Conservation (phyloP, 2,888 invertebrate species). For the Pycnomerus fuliginosus region DNA sequence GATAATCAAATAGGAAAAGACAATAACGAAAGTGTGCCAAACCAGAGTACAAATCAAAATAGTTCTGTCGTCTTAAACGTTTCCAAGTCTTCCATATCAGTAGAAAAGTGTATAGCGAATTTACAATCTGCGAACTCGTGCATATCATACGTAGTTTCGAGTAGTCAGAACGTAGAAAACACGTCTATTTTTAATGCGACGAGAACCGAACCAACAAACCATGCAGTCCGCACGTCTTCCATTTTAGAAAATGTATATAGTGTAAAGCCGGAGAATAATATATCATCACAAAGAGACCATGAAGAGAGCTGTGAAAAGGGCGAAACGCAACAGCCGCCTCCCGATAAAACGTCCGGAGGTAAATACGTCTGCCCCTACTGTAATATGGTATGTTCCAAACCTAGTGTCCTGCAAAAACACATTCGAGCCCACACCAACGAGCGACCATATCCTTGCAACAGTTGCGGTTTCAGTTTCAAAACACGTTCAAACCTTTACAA, state of each 20-base stretch:
- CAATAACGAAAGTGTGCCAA: conserved; percentile 46
- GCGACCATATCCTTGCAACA: conserved; percentile 84
- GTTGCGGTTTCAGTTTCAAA: conserved; percentile 91
- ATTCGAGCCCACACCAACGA: conserved; percentile 92
- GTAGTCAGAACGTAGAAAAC: conserved; percentile 33
- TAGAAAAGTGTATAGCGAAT: conserved; percentile 37
- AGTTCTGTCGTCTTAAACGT: conserved; percentile 25
- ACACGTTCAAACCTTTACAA: conserved; percentile 92
- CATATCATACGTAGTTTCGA: conserved; percentile 49
- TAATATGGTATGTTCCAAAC: conserved; percentile 86
- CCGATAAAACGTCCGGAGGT: conserved; percentile 53
- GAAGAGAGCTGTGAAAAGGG: conserved; percentile 12
- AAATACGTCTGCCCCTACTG: conserved; percentile 87
- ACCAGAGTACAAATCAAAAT: conserved; percentile 47
- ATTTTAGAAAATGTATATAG: conserved; percentile 42
- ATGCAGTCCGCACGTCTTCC: conserved; percentile 44
- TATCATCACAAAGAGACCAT: conserved; percentile 24
- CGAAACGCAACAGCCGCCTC: conserved; percentile 6
- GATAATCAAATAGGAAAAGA: conserved; percentile 33
- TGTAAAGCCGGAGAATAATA: conserved; percentile 30
- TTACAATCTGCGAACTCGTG: conserved; percentile 43
- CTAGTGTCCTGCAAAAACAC: conserved; percentile 91
- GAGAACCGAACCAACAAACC: conserved; percentile 31
- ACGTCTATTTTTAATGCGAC: conserved; percentile 46
- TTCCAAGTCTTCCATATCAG: conserved; percentile 52